Evolutionary conservation across 2,113 vertebrate genomes (phyloP).

Genomic region (Melierax canorus): DNA sequence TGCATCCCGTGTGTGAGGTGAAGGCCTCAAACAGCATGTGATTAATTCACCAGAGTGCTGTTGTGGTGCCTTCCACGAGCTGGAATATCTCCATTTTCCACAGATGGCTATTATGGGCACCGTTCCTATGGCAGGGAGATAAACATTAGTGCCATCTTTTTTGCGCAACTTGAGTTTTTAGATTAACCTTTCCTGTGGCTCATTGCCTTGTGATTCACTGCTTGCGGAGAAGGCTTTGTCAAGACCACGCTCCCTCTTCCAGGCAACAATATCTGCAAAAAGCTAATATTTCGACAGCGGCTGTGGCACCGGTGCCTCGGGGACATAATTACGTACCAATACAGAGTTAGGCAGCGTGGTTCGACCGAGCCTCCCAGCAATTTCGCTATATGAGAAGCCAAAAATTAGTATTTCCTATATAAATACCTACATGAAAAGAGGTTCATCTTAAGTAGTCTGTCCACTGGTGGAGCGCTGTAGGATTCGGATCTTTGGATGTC

Average conservation of each 20-base stretch:
- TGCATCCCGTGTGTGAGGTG: not conserved
- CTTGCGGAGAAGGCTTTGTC: not conserved
- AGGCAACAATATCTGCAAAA: not conserved
- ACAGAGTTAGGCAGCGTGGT: rapidly evolving
- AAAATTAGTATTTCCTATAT: not conserved
- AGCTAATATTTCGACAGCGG: not conserved
- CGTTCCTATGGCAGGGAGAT: not conserved
- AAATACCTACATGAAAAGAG: not conserved
- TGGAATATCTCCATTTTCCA: slow-evolving; percentile 11
- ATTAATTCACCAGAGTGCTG: not conserved
- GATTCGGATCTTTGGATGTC: not conserved
- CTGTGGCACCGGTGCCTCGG: not conserved
- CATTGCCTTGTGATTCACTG: not conserved
- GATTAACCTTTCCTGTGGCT: not conserved
- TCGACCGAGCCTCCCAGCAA: not conserved
- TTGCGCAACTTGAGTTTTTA: not conserved
- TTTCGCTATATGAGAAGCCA: not conserved
- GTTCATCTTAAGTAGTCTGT: not conserved
- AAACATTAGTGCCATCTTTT: not conserved
- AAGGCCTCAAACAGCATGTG: not conserved
- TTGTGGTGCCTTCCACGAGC: not conserved
- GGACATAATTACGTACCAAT: not conserved
- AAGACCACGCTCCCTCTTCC: not conserved
- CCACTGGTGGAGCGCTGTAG: not conserved
- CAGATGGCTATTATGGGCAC: not conserved